Base-by-base conservation (phyloP, 1,140 invertebrate genomes). In the Drosophila busckii region DNA sequence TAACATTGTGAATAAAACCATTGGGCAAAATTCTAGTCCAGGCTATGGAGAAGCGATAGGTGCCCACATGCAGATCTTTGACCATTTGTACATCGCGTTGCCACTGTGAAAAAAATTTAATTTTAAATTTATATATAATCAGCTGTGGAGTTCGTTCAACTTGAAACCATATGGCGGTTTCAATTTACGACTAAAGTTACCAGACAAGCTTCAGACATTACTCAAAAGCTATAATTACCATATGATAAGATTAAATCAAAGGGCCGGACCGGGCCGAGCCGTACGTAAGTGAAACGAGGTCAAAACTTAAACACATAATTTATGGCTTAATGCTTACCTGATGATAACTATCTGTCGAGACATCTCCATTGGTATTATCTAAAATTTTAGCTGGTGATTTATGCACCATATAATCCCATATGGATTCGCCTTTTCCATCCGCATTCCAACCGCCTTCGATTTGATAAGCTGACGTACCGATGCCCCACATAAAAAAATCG, bases 401-500 rank as follows among this genome's bases (percentile, higher is more conserved):
- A 44, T 89, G 90, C 2, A 88, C 88, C 2, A 88, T 60, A 41
- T 82, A 69, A 69, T 91, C 90, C 90, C 90, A 91, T 50, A 91
- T 91, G 5, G 88, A 90, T 61, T 87, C 85, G 6, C 89, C 87
- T 80, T 91, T 92, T 4, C 91, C 92, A 82, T 91, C 90, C 62
- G 78, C 88, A 85, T 93, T 90, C 92, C 92, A 93, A n/a, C 84
- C 92, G 26, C 92, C 92, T 88, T 93, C 92, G 19, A 93, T 90
- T 88, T 93, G 92, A 85, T 92, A 92, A 1, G 91, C 83, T 0
- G 91, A 87, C 0, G 91, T 89, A 0, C 89, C 88, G 7, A 88
- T 75, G 16, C 90, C 91, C 59, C 90, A 89, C 38, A 88, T 40
- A 59, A 92, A 91, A 35, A 85, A 84, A n/a, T 86, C 56, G 9